Evolutionary conservation across 2,113 vertebrate species (phyloP), one percentile per base, ranked within the genome.

Genomic region (Tyrannus savana): DNA sequence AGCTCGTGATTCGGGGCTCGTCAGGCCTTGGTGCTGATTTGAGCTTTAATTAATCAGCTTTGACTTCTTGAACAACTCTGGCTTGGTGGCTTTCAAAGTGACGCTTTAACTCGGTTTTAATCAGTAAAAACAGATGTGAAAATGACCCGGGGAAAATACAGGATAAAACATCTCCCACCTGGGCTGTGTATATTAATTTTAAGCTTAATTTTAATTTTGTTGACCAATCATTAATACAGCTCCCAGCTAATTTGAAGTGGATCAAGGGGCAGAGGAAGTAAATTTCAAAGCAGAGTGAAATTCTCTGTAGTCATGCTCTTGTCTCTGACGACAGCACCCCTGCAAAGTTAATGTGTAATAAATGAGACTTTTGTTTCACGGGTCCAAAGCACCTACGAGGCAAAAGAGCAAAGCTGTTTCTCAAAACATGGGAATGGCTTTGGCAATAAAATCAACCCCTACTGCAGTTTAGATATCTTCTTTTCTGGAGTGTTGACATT

Each of bases 401-500:
- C 46, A 90, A 90, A 85, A 4, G 49, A 90, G 47, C 66, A 41
- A 84, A 96, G 80, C 62, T 94, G 62, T 84, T 93, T 87, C 87
- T 83, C 79, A 33, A 92, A 92, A 71, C 84, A 95, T 27, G 55
- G 60, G 74, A 95, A 91, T 93, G 91, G 78, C 60, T 93, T 82
- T 86, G 91, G 79, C 96, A 95, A 93, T 92, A 90, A 96, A 96
- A 77, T 3, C 76, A 93, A 16, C 72, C 58, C 67, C 67, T 18
- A 5, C 16, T 72, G 86, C 58, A 84, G 78, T 94, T 96, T 58
- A 93, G 84, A 35, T 80, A 74, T 50, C 55, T 52, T 52, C 74
- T 49, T 59, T 64, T 67, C 3, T 4, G 39, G 63, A 87, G 79
- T 95, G 81, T 95, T 97, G 95, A 96, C 94, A 96, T 84, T 91